Evolutionary conservation across 2,797 vertebrate species (phyloP).

Genomic region (Rhynchotus rufescens): DNA sequence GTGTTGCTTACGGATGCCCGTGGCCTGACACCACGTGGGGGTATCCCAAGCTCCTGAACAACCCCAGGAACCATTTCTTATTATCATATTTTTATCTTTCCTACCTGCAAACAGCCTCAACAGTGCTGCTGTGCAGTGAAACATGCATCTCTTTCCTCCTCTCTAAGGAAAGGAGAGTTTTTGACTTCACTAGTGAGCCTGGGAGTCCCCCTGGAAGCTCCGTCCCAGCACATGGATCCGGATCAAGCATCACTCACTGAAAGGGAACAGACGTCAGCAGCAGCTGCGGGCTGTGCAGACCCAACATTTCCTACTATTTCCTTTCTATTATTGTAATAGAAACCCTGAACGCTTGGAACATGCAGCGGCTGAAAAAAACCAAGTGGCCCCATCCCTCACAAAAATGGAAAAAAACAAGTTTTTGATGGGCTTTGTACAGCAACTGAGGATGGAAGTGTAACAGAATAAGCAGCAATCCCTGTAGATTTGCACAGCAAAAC

Average conservation of each 20-base stretch:
- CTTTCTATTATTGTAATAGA: background rate
- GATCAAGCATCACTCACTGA: background rate
- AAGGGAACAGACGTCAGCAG: background rate
- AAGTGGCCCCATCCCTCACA: background rate
- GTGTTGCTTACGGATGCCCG: background rate
- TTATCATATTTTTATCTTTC: background rate
- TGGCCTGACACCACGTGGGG: background rate
- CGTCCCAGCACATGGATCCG: background rate
- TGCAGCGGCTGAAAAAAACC: background rate
- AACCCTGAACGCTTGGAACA: background rate
- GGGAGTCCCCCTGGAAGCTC: background rate
- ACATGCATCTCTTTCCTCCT: background rate
- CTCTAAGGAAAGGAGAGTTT: background rate
- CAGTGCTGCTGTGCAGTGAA: background rate
- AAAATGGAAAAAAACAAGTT: background rate
- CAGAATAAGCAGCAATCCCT: background rate
- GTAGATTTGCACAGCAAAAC: background rate
- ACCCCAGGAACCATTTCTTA: background rate
- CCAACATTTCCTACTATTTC: background rate
- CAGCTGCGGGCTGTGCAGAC: background rate
- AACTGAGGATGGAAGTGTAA: background rate
- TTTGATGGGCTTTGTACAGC: background rate
- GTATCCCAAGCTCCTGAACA: background rate
- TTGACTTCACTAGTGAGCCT: background rate
- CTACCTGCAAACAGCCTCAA: background rate